phyloP scores from a whole-genome alignment of 23 tunicate species.

The Clavelina lepadiformis region DNA sequence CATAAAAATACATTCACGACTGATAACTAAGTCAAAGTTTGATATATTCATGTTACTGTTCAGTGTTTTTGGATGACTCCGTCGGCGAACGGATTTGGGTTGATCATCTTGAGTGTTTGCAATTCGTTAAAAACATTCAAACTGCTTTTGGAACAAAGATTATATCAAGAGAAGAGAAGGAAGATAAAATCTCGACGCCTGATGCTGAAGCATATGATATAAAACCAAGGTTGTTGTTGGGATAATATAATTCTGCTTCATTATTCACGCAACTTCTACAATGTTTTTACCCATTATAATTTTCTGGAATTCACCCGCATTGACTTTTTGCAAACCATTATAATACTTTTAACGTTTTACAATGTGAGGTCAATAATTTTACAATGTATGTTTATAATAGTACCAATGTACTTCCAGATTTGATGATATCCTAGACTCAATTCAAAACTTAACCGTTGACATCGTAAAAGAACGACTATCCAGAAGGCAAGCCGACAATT shows the following conservation, averaged over 20 bases:
- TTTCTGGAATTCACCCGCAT: neutral
- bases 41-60: too few species aligned
- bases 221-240: too few species aligned
- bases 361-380: neutral
- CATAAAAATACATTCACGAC: too few species aligned
- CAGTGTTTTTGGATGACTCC: conserved; percentile 79
- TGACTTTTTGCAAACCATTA: neutral
- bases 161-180: conserved; percentile 4
- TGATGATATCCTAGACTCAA: conserved; percentile 2
- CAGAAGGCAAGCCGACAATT: conserved; percentile 52
- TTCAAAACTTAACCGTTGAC: conserved; percentile 46
- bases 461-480: conserved; percentile 58
- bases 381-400: neutral
- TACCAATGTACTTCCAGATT: conserved; percentile 47
- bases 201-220: too few species aligned
- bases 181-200: too few species aligned
- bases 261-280: too few species aligned
- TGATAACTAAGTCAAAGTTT: too few species aligned
- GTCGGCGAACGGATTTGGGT: conserved; percentile 87
- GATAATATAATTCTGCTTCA: too few species aligned
- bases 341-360: neutral
- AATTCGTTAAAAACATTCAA: conserved; percentile 50
- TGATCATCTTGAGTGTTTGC: conserved; percentile 60
- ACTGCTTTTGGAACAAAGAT: conserved; percentile 54
- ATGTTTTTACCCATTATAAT: neutral